Percentiles rank a stretch among this genome's conserved stretches.
These are phyloP conservation scores for Acromyrmex charruanus DNA, from an alignment of 1,140 invertebrate genomes.

Conservation along the genomic window DNA sequence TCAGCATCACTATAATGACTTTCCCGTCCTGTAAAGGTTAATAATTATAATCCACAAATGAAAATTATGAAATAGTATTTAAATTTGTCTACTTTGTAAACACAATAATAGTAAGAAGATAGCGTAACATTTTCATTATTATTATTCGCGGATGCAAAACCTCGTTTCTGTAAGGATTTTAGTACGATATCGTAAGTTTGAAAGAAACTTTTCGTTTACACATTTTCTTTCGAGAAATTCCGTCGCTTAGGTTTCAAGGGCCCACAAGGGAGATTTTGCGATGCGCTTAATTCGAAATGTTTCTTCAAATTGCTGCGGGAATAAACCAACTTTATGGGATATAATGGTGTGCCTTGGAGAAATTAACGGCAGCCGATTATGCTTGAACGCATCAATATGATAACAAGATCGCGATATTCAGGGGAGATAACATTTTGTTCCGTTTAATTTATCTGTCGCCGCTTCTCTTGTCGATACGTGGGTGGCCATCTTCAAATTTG, in stretches of 20 bases:
- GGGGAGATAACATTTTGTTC: not conserved
- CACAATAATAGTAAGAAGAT: not conserved
- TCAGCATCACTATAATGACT: too few relatives aligned
- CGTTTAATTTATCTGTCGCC: constrained; percentile 24
- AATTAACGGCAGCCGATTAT: not conserved
- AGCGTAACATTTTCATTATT: not conserved
- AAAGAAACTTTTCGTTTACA: not conserved
- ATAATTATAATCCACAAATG: not conserved
- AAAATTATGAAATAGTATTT: not conserved
- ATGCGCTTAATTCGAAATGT: constrained; percentile 41
- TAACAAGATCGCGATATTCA: constrained; percentile 43
- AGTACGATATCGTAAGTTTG: constrained; percentile 2
- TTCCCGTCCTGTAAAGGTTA: not conserved
- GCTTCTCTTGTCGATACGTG: constrained; percentile 3
- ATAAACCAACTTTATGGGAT: not conserved
- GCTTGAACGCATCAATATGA: constrained; percentile 20
- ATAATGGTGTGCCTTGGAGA: not conserved
- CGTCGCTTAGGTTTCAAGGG: not conserved
- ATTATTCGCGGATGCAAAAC: not conserved
- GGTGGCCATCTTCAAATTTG: not conserved
- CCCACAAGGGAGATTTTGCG: not conserved
- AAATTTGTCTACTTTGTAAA: not conserved
- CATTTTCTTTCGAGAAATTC: constrained; percentile 20
- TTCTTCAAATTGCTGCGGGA: constrained; percentile 21
- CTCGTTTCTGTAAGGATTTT: not conserved